These are phyloP conservation scores for Bovichtus diacanthus DNA, from an alignment of 2,797 vertebrate species.

Conservation along the genomic window DNA sequence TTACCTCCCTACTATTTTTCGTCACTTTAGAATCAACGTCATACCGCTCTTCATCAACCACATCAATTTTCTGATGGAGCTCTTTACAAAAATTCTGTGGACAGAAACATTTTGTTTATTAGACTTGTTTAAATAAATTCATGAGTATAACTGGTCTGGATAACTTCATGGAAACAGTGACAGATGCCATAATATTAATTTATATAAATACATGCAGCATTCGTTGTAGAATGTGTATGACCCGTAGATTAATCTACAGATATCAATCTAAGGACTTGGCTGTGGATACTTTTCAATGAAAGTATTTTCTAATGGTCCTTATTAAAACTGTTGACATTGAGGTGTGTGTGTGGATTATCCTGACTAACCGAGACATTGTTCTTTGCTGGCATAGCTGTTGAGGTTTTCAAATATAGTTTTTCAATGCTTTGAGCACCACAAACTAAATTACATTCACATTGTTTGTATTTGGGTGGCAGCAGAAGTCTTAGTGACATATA, in stretches of 20 bases:
- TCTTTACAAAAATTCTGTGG: conserved; percentile 84
- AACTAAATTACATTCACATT: neutral
- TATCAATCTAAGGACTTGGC: neutral
- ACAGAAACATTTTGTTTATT: conserved; percentile 28
- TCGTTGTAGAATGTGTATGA: neutral
- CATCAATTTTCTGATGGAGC: conserved; percentile 84
- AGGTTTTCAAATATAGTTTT: neutral
- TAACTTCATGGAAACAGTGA: neutral
- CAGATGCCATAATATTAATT: neutral
- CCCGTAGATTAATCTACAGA: neutral
- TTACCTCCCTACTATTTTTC: conserved; percentile 80
- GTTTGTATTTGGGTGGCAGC: neutral
- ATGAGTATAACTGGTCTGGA: neutral
- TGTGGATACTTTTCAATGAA: neutral
- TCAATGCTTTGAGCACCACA: neutral
- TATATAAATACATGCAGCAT: neutral
- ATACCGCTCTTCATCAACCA: conserved; percentile 85
- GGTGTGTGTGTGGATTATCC: neutral
- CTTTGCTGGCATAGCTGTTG: neutral
- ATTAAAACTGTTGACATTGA: conserved; percentile 1
- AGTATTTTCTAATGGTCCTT: neutral
- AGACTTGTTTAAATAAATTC: neutral
- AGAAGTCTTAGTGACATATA: conserved; percentile 2
- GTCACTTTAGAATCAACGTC: conserved; percentile 82
- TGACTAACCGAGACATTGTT: neutral